Percentiles rank a stretch among this genome's conserved stretches.
phyloP scores from a whole-genome alignment of 2,888 invertebrate species.

The Monochamus alternatus region DNA sequence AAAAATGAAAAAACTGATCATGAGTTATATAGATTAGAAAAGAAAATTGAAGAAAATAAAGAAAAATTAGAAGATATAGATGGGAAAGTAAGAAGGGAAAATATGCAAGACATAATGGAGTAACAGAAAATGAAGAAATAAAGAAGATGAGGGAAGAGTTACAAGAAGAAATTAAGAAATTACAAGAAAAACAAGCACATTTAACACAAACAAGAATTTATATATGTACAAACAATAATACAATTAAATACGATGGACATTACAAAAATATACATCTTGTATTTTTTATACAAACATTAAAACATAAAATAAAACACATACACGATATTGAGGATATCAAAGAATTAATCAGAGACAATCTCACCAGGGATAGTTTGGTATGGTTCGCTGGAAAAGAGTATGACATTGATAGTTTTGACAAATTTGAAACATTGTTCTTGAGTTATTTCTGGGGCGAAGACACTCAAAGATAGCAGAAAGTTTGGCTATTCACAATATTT shows the following conservation, averaged over 20 bases:
- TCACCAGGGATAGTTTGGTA: background rate
- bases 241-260: background rate
- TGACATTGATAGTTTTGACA: background rate
- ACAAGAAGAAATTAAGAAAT: too few species aligned
- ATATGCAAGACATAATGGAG: too few species aligned
- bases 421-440: background rate
- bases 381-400: background rate
- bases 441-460: background rate
- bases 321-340: conserved; percentile 18
- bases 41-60: too few species aligned
- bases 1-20: too few species aligned
- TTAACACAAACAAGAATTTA: too few species aligned
- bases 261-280: background rate
- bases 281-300: background rate
- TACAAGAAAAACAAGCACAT: too few species aligned
- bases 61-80: too few species aligned
- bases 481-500: background rate
- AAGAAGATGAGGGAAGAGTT: too few species aligned
- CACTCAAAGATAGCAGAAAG: background rate
- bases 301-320: background rate
- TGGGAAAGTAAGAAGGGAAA: too few species aligned
- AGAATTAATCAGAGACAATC: conserved; percentile 32
- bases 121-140: too few species aligned
- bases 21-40: too few species aligned
- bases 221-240: too few species aligned